Base-by-base conservation (phyloP, 2,797 vertebrate genomes). In the Notolepis coatsorum region DNA sequence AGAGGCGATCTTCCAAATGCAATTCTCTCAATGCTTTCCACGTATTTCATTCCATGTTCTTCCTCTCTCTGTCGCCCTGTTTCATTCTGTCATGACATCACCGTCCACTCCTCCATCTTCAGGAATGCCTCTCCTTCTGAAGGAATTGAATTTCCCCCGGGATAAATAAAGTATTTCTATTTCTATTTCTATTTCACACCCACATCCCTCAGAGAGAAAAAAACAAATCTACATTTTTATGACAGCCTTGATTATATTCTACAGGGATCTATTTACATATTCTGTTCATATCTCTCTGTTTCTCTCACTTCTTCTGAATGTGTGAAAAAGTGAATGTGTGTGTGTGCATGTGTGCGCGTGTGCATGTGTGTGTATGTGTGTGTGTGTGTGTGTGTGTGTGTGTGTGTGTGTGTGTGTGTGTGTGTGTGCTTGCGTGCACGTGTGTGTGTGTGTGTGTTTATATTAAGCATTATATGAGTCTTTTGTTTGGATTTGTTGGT, bases 131-230 rank as follows among this genome's bases (percentile, higher is more conserved):
- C 17, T n/a, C 2, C 30, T n/a, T 62, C 7, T 55, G n/a, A n/a
- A n/a, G n/a, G n/a, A n/a, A n/a, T n/a, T n/a, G n/a, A n/a, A n/a
- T n/a, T n/a, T n/a, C n/a, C n/a, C n/a, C n/a, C n/a, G n/a, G n/a
- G n/a, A n/a, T n/a, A n/a, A n/a, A n/a, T n/a, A n/a, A n/a, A n/a
- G n/a, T n/a, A n/a, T n/a, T n/a, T n/a, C n/a, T n/a, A n/a, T n/a
- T n/a, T n/a, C n/a, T n/a, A n/a, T n/a, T n/a, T n/a, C n/a, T n/a
- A n/a, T n/a, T n/a, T n/a, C n/a, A 21, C 41, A 45, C 52, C 28
- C 25, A n/a, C n/a, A 17, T 55, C 42, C n/a, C 50, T 38, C 35
- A 48, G 43, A 47, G 52, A 47, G 15, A 49, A 49, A 49, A 41
- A 41, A 30, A 27, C 10, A 38, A 48, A 64, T 38, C 13, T 39